Percentiles rank a stretch among this genome's conserved stretches.
These are phyloP conservation scores for Diachasmimorpha longicaudata DNA, from an alignment of 1,140 invertebrate genomes.

Conservation along the genomic window DNA sequence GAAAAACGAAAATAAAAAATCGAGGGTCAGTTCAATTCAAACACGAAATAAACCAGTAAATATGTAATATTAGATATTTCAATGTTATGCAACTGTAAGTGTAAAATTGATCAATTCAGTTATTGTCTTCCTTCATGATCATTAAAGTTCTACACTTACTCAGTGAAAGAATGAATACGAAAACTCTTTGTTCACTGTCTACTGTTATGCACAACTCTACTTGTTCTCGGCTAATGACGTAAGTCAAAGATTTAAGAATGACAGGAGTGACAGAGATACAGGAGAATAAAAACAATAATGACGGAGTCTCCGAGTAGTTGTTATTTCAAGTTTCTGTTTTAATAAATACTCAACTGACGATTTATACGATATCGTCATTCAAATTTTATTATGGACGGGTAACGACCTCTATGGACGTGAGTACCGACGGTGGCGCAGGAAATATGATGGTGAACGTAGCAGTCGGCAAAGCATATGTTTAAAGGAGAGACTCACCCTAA, in stretches of 20 bases:
- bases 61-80: neutral
- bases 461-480: too few relatives aligned
- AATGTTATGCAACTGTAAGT: neutral
- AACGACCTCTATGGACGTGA: too few relatives aligned
- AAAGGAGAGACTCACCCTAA: too few relatives aligned
- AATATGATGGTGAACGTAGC: too few relatives aligned
- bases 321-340: too few relatives aligned
- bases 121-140: neutral
- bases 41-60: neutral
- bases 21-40: neutral
- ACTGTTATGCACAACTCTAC: neutral
- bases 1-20: neutral
- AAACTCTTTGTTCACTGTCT: neutral
- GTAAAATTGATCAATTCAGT: neutral
- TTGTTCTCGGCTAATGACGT: neutral
- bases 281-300: too few relatives aligned
- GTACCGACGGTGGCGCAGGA: too few relatives aligned
- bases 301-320: too few relatives aligned
- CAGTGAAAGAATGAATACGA: neutral
- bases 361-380: too few relatives aligned
- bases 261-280: neutral
- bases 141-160: neutral
- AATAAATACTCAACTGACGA: too few relatives aligned
- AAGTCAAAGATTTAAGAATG: neutral
- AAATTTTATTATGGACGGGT: too few relatives aligned